Conservation (phyloP, 2,888 invertebrate species). For the Anarsia innoxiella region DNA sequence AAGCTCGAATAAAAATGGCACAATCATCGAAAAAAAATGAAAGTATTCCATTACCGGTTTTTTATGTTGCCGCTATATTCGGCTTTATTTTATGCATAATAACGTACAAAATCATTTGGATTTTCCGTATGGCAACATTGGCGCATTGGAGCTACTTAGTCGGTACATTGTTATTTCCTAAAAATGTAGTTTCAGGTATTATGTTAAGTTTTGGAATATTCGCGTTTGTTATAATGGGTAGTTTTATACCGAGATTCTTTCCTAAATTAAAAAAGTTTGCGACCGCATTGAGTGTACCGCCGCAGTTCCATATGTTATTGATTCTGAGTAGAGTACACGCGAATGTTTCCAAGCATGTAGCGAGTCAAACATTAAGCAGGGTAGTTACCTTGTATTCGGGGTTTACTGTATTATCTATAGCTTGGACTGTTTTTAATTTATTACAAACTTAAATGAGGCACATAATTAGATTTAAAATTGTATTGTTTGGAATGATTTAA, state of each 20-base stretch:
- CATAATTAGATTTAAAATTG: too few relatives aligned
- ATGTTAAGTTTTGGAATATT: constrained; percentile 31
- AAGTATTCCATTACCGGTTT: too few relatives aligned
- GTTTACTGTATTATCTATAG: too few relatives aligned
- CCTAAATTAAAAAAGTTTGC: constrained; percentile 35
- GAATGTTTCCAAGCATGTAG: too few relatives aligned
- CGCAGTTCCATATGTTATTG: constrained; percentile 42
- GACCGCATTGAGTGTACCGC: constrained; percentile 40
- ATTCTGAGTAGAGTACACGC: not conserved
- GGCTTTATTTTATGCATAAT: constrained; percentile 21
- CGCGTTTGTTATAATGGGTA: constrained; percentile 30
- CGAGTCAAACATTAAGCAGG: too few relatives aligned
- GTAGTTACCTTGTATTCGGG: too few relatives aligned
- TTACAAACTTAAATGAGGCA: too few relatives aligned
- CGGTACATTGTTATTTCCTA: constrained; percentile 33
- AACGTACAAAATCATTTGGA: constrained; percentile 33
- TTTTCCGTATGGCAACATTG: constrained; percentile 35
- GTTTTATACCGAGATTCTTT: constrained; percentile 33
- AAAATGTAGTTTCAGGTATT: constrained; percentile 24
- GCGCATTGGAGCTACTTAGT: constrained; percentile 50
- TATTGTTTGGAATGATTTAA: too few relatives aligned
- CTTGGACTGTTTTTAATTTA: too few relatives aligned
- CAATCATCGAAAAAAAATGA: too few relatives aligned
- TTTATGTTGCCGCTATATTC: too few relatives aligned
- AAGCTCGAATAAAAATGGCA: too few relatives aligned